Base-by-base conservation (phyloP, 2,113 vertebrate species). In the Burhinus bistriatus region DNA sequence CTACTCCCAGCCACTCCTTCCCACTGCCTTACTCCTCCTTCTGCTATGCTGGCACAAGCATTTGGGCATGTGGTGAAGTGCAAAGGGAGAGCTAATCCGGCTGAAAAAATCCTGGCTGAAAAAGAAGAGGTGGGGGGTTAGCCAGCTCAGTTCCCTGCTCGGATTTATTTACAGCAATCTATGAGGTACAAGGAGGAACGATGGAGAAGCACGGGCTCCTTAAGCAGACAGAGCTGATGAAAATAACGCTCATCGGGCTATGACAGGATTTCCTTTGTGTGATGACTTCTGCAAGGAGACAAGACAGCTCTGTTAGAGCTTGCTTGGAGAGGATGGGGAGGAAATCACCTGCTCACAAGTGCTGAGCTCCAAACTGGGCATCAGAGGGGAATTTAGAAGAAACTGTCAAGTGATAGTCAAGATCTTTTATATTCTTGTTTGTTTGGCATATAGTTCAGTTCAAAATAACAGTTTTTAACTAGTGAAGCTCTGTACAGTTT, bases 51-150 rank as follows among this genome's bases (percentile, higher is more conserved):
- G 94, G 95, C 94, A 96, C 89, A 83, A 87, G 69, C 51, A 36
- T 70, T 95, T 89, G 87, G 91, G 59, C 93, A 96, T 94, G 94
- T 96, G 95, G 94, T 91, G 91, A 91, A 84, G 89, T 92, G 95
- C 94, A 94, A 96, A 77, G 29, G 94, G 93, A 94, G 83, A 87
- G 72, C 77, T 89, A 91, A 95, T 89, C 72, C 69, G 80, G 62
- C 83, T 95, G 83, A 90, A 95, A 93, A 96, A 92, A 86, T 32
- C 72, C 62, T 86, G 90, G 54, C 86, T 92, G 68, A 89, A 89
- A 89, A 89, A 55, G 89, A 92, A 87, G 64, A 47, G 88, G 79
- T 17, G 9, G 44, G 40, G 59, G 91, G 62, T 80, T 95, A 92
- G 36, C 76, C 86, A 89, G 86, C 83, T 83, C 49, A 69, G 66